A percentile compares a stretch with the other conserved stretches of the same genome.
Evolutionary conservation across 2,113 vertebrate species (phyloP).

Genomic region (Salvelinus namaycush): DNA sequence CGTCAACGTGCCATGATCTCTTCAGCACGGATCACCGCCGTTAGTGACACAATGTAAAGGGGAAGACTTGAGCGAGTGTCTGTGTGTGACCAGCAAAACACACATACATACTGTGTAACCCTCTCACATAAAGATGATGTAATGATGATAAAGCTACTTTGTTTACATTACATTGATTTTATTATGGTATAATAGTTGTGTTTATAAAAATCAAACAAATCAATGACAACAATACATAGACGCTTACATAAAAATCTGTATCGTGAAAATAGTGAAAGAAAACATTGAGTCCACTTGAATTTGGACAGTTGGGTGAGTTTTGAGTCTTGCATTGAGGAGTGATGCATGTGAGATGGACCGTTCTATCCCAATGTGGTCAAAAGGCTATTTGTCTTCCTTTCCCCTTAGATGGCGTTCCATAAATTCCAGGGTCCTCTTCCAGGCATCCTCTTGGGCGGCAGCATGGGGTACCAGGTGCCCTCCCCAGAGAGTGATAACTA

Average conservation of each 20-base stretch:
- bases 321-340: background rate
- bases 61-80: background rate
- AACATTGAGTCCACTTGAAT: too few relatives aligned
- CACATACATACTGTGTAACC: background rate
- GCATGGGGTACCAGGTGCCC: conserved; percentile 58
- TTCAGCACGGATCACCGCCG: conserved; percentile 30
- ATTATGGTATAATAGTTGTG: background rate
- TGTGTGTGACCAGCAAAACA: background rate
- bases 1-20: conserved; percentile 67
- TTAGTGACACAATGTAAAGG: conserved; percentile 13
- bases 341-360: background rate
- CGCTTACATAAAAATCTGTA: background rate
- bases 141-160: too few relatives aligned
- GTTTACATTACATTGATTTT: background rate
- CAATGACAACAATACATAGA: background rate
- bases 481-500: conserved; percentile 65
- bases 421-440: conserved; percentile 63
- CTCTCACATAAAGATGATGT: too few relatives aligned
- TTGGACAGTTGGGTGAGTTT: background rate
- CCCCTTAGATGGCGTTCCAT: conserved; percentile 50
- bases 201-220: background rate
- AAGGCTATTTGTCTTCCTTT: background rate
- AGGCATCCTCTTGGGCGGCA: conserved; percentile 68
- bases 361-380: background rate
- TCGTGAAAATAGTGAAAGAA: background rate